Base-by-base conservation (phyloP, 2,888 invertebrate genomes). In the Melanargia galathea region DNA sequence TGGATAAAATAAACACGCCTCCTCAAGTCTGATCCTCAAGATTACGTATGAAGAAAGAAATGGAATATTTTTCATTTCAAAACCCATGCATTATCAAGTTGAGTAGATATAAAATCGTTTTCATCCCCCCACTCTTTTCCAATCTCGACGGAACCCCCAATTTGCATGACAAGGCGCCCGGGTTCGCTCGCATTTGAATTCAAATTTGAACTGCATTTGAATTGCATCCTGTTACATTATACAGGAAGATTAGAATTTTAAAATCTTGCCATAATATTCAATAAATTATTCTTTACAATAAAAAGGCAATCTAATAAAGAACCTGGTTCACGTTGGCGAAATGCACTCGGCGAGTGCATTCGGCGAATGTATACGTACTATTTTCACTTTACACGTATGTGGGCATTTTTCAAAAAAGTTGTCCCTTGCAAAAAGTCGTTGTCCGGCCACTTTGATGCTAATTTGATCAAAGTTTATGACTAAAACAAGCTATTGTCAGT, bases 131-230 rank as follows among this genome's bases (percentile, higher is more conserved):
- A 45, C 45, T 20, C 45, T 46, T 46, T 46, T 46, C 45, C 45
- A 46, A 46, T 46, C 45, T 46, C 45, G 45, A 20, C 45, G 11
- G 45, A 20, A 43, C 43, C 43, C 5, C 43, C 43, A 20, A 57
- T 57, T 57, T 46, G 45, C 57, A 57, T 57, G 33, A 57, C 57
- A 57, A 20, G 33, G 33, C 57, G 30, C 57, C 10, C 8, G 30
- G 46, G 40, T 33, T 45, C 46, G 57, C 24, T 52, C 33, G 26
- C 30, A 18, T 26, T 30, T 22, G 45, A 33, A n/a, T 33, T 33
- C 57, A 18, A 46, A n/a, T 33, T 33, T 24, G 18, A 57, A 7
- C 45, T 13, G 45, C 45, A 46, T 46, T 46, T 22, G 45, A 46
- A 46, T 46, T 46, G 45, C 45, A 46, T 46, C 45, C 20, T 22